Conservation (phyloP, 2,113 vertebrate genomes). For the Platycercus adscitus region DNA sequence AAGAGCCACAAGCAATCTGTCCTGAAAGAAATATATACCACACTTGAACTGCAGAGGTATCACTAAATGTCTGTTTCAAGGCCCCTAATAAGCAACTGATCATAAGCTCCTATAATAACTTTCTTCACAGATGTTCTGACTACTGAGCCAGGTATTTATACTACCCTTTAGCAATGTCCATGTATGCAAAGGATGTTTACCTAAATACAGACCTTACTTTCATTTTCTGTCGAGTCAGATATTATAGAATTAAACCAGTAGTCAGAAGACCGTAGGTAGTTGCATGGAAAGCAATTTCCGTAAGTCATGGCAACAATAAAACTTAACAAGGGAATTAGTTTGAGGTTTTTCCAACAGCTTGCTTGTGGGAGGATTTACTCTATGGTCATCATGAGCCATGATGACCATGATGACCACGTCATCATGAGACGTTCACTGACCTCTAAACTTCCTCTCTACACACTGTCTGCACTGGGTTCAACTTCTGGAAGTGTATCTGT, state of each 20-base stretch:
- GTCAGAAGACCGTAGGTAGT: background rate
- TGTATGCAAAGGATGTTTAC: background rate
- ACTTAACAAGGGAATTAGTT: background rate
- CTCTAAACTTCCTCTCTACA: background rate
- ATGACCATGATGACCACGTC: too few relatives aligned
- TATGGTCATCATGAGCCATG: background rate
- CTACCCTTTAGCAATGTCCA: background rate
- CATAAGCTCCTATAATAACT: background rate
- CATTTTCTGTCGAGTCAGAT: background rate
- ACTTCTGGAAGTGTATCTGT: background rate
- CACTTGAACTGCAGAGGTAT: background rate
- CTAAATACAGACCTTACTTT: background rate
- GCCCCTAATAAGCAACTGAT: background rate
- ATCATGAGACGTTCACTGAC: background rate
- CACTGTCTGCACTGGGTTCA: background rate
- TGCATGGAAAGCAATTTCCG: background rate
- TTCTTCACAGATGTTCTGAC: background rate
- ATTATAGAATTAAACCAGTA: background rate
- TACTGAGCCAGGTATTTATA: rapidly evolving
- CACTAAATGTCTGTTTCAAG: background rate
- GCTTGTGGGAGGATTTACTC: background rate
- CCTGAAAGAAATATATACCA: background rate
- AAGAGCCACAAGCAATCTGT: background rate
- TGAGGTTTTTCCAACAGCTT: background rate
- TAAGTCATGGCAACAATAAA: background rate